Base-by-base conservation (phyloP, 2,888 invertebrate genomes). In the Phania funesta region DNA sequence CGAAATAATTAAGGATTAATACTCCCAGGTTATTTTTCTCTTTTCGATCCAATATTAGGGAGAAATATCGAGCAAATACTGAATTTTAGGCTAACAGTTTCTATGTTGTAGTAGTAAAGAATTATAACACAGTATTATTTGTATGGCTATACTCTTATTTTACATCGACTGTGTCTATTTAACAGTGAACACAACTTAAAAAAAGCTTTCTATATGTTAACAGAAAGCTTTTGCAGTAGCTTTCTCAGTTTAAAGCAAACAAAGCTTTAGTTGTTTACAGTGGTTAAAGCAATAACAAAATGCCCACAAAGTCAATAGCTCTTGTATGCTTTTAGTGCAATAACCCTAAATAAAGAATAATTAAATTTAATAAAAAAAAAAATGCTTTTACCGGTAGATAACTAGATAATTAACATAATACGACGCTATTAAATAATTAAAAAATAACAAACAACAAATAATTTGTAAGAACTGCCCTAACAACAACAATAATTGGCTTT, bases 191-290 rank as follows among this genome's bases (percentile, higher is more conserved):
- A n/a, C n/a, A n/a, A n/a, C n/a, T n/a, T n/a, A 26, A 26, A 26
- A 26, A 26, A 26, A 26, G 6, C 26, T 26, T 26, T 26, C 6
- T 16, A n/a, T 8, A 3, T 11, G 35, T 54, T n/a, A 22, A 54
- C n/a, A 46, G 5, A 46, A 73, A 64, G 54, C 65, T 65, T n/a
- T 46, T 6, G n/a, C n/a, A n/a, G n/a, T n/a, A n/a, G n/a, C n/a
- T n/a, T n/a, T 26, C 0, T 18, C 3, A 8, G 24, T 20, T 46
- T 73, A n/a, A n/a, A 22, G 8, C 11, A 56, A 56, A 16, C 13
- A 64, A 26, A 56, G 56, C 56, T 56, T 48, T 48, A 50, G 1
- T 50, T 26, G n/a, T 38, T 26, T n/a, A 75, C 74, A 75, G 74
- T 75, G 65, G 54, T 38, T 35, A 26, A 56, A 56, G 4, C 5